phyloP scores from a whole-genome alignment of 2,888 invertebrate species.

The Agrochola macilenta region DNA sequence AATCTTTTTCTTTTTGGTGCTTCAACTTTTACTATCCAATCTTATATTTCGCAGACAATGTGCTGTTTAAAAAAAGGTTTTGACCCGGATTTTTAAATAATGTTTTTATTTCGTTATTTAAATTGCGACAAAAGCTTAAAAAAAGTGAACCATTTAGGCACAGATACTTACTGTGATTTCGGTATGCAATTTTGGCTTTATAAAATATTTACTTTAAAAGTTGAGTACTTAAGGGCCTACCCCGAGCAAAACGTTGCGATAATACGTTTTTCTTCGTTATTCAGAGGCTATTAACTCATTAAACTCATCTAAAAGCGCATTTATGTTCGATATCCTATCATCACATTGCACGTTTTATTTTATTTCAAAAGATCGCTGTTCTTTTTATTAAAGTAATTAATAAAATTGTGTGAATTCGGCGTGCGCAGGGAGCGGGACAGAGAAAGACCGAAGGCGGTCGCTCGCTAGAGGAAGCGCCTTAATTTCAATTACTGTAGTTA shows the following conservation, averaged over 20 bases:
- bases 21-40: neutral
- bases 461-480: too few relatives aligned
- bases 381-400: too few relatives aligned
- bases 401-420: too few relatives aligned
- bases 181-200: neutral
- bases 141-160: neutral
- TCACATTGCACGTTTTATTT: too few relatives aligned
- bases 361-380: too few relatives aligned
- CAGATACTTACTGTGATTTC: neutral
- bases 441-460: too few relatives aligned
- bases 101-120: neutral
- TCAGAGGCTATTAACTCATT: too few relatives aligned
- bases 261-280: too few relatives aligned
- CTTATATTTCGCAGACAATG: slow-evolving; percentile 5
- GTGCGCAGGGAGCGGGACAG: too few relatives aligned
- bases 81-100: neutral
- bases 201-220: neutral
- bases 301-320: too few relatives aligned
- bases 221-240: neutral
- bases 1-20: neutral
- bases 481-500: neutral
- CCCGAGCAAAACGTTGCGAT: too few relatives aligned
- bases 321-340: too few relatives aligned
- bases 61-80: neutral
- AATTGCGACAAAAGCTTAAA: neutral